Percentiles rank a stretch among this genome's conserved stretches.
Conservation (phyloP, 2,797 vertebrate genomes). For the Rhincodon typus region DNA sequence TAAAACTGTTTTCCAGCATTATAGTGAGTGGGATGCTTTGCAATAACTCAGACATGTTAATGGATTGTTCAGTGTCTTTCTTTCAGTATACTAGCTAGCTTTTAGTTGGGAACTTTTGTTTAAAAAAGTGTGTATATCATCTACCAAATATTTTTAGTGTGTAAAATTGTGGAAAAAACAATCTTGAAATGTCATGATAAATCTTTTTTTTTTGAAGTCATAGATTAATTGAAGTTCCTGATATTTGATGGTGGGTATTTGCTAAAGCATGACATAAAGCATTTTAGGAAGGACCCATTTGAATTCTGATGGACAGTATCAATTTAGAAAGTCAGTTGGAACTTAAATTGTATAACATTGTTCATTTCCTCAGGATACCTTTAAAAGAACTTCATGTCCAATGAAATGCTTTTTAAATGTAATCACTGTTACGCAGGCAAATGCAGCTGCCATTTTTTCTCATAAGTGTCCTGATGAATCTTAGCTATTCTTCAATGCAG, state of each 20-base stretch:
- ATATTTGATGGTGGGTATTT: not conserved
- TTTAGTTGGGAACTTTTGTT: not conserved
- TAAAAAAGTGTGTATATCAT: not conserved
- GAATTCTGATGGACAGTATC: not conserved
- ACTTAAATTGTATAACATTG: not conserved
- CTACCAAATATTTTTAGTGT: not conserved
- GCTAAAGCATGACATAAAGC: not conserved
- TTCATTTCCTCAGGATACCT: not conserved
- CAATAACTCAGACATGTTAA: too few relatives aligned
- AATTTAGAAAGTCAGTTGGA: not conserved
- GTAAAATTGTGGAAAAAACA: not conserved
- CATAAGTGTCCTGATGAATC: not conserved
- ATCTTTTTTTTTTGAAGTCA: not conserved
- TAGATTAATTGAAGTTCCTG: not conserved
- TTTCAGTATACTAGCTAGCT: too few relatives aligned
- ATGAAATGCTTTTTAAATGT: not conserved
- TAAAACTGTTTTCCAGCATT: not conserved
- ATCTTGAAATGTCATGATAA: not conserved
- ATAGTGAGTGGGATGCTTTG: too few relatives aligned
- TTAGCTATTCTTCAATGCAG: not conserved
- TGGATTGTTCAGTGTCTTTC: too few relatives aligned
- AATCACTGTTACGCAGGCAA: not conserved
- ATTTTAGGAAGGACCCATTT: not conserved
- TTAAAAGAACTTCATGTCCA: not conserved
- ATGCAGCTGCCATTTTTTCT: not conserved